Base-by-base conservation (phyloP, 1,140 invertebrate genomes). In the Drosophila jambulina region DNA sequence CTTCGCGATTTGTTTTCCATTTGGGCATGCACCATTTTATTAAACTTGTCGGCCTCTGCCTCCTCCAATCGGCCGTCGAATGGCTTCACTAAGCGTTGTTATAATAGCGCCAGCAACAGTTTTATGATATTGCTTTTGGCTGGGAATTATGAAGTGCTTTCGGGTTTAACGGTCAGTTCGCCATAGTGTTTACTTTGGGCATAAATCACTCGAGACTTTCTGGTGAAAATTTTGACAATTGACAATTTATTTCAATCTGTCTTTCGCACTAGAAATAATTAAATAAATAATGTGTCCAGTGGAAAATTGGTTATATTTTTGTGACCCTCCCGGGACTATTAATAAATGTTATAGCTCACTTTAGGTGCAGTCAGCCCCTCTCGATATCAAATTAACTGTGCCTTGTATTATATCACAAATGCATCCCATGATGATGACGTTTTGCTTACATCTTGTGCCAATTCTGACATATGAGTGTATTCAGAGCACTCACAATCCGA, bases 1-100 rank as follows among this genome's bases (percentile, higher is more conserved):
- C 43, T 71, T 45, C 53, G 32, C 21, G 53, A 76, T 43, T 48
- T 75, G 51, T 76, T 76, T 76, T 59, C 53, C 74, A 76, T 43
- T 65, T 76, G 60, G 53, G 71, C 71, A 75, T 75, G 72, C 71
- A 75, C 72, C 70, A 75, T 75, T 63, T 53, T 71, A 63, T 57
- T 59, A 32, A 59, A 71, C 63, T 71, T 10, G 67, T 19, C 21
- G 60, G 6, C 49, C 27, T 34, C 17, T 42, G 61, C 13, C 61
- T 29, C 54, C 17, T 3, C 19, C 43, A 23, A 21, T n/a, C 17
- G 59, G 6, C 49, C 27, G 23, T 70, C 19, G 23, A 60, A 48
- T 49, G 36, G 36, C 40, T 71, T 21, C 21, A 60, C 34, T 60
- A 71, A 59, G 43, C 43, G 34, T 42, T 72, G 42, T 51, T 71